These are phyloP conservation scores for Biston betularia DNA, from an alignment of 2,888 invertebrate species.

Conservation along the genomic window DNA sequence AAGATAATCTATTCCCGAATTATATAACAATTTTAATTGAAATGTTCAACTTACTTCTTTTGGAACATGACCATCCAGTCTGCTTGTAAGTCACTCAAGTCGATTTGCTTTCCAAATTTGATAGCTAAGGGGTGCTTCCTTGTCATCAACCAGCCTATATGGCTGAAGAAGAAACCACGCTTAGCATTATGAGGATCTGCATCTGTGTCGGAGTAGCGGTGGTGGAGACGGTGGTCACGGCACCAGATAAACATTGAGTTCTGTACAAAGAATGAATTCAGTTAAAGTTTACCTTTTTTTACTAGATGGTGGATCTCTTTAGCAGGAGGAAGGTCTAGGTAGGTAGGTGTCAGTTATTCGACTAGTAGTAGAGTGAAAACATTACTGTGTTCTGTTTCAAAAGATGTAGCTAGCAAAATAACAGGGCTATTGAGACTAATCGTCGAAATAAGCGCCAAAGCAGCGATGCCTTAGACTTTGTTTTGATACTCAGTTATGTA, in stretches of 20 bases:
- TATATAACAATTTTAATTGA: no score
- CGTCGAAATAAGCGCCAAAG: no score
- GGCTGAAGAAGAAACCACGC: constrained; percentile 95
- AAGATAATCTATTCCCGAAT: no score
- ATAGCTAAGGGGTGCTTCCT: constrained; percentile 92
- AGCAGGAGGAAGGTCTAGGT: no score
- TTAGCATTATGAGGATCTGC: constrained; percentile 93
- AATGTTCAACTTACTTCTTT: constrained; percentile 85
- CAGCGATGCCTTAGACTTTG: no score
- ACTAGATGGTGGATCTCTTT: no score
- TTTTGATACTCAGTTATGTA: no score
- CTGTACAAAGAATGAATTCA: constrained; percentile 64
- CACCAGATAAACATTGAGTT: constrained; percentile 92
- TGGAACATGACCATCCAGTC: constrained; percentile 92
- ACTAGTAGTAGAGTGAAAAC: no score
- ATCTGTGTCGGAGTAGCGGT: constrained; percentile 89
- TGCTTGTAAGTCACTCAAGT: constrained; percentile 90
- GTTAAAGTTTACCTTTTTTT: no score
- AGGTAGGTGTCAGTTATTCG: no score
- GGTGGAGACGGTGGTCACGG: constrained; percentile 93
- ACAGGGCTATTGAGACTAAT: no score
- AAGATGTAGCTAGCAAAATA: background rate
- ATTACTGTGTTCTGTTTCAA: no score
- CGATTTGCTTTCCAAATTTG: constrained; percentile 88
- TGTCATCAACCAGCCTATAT: constrained; percentile 94